Base-by-base conservation (phyloP, 2,113 vertebrate genomes). In the Laticauda laticaudata region DNA sequence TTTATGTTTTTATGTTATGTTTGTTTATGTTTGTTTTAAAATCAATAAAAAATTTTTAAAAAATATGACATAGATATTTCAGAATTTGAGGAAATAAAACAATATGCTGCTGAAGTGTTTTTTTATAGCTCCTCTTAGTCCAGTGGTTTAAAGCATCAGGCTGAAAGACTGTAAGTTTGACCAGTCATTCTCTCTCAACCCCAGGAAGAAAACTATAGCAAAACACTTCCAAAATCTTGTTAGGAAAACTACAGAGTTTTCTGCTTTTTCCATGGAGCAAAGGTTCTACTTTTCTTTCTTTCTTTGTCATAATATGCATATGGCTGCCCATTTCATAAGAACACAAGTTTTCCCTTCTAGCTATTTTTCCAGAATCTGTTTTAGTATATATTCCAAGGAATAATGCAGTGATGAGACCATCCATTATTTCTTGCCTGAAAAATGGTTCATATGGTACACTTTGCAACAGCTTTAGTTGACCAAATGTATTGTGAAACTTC, bases 321-420 rank as follows among this genome's bases (percentile, higher is more conserved):
- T 15, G 29, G 29, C 64, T n/a, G 29, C 64, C 64, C 64, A 69
- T n/a, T 26, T 69, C 64, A 69, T 6, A 14, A 69, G 29, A 69
- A 69, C 0, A 11, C n/a, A 29, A n/a, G 10, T 15, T 91, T 24
- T 54, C 87, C 59, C 11, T 93, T 34, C 2, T 56, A 85, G 59
- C 24, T 53, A 15, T 10, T 57, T 1, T 87, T 90, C 43, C 86
- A 92, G 14, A 93, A 29, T 56, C 90, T 48, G 90, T 93, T 88
- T 29, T 26, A 91, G 7, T 51, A 2, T 14, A 29, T 4, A 51
- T 69, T 75, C 29, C 93, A 92, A 69, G 43, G 57, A 93, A 59
- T 3, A 87, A 20, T 90, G 92, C n/a, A 87, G 64, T 29, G 6
- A 91, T 93, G 45, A 91, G 56, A 92, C 75, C 93, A 93, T n/a